These are phyloP conservation scores for Cephus runcator DNA, from an alignment of 2,888 invertebrate genomes.

Conservation along the genomic window DNA sequence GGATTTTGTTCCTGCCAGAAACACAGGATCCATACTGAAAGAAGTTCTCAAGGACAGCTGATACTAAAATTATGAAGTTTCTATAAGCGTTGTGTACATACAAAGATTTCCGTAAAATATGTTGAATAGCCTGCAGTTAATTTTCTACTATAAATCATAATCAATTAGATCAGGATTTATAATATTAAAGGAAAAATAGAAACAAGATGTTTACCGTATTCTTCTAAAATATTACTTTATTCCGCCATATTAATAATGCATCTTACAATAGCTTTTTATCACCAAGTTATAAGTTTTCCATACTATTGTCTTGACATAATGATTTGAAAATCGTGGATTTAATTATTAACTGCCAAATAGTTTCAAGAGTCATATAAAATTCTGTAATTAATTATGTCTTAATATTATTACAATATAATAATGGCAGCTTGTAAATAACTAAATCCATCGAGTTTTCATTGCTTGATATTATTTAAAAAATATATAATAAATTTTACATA, in stretches of 20 bases:
- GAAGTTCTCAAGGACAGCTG: constrained; percentile 72
- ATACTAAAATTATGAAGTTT: constrained; percentile 46
- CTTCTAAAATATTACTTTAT: background rate
- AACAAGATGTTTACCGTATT: background rate
- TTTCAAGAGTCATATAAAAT: background rate
- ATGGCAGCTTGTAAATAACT: background rate
- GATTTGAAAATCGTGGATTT: background rate
- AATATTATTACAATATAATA: background rate
- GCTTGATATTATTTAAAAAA: background rate
- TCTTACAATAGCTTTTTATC: background rate
- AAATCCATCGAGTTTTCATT: background rate
- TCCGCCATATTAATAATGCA: background rate
- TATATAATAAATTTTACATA: background rate
- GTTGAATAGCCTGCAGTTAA: background rate
- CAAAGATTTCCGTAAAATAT: background rate
- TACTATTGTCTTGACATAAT: background rate
- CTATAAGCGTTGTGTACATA: background rate
- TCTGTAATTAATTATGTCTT: background rate
- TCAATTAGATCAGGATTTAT: background rate
- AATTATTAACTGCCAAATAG: background rate
- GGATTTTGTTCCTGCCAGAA: constrained; percentile 69
- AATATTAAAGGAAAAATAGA: background rate
- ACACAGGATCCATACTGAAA: constrained; percentile 73
- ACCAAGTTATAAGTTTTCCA: background rate
- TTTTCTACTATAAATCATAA: background rate